Base-by-base conservation (phyloP, 2,113 vertebrate species). In the Myotis yumanensis region DNA sequence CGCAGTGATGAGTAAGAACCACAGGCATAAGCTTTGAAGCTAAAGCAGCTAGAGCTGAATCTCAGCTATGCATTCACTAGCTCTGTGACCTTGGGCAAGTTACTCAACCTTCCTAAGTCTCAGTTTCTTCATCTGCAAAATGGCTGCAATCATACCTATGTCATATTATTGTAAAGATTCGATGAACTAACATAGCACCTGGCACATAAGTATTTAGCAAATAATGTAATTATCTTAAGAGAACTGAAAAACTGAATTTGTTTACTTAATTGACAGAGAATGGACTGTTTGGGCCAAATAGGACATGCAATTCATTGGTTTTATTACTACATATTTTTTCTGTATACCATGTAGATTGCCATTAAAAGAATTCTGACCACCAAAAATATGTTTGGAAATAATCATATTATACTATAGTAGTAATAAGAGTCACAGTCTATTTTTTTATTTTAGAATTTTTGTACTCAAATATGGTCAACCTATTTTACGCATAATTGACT, bases 331-430 rank as follows among this genome's bases (percentile, higher is more conserved):
- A 54, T 77, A 52, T 32, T 92, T 77, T 43, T 77, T 28, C n/a
- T 48, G 0, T 66, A 30, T 73, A 25, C 15, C 20, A 23, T 89
- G 22, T 59, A 72, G 37, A 72, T 81, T 77, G 46, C 4, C 28
- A 64, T 52, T n/a, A 37, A 77, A 86, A 73, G 69, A 92, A 32
- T 30, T 22, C 32, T 59, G 54, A 83, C 52, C 28, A 73, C 46
- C n/a, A 91, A 79, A 90, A 79, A 54, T 64, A 52, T 25, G 5
- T 71, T 93, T 89, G 46, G 35, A 90, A 93, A 89, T 43, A 48
- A 22, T 80, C n/a, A n/a, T 76, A 37, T 20, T 88, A 73, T 43
- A 77, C 4, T 37, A 3, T 37, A 35, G 12, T 59, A 64, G 4
- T 71, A 81, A 48, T 64, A 91, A 85, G n/a, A 91, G 17, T 51